Percentiles rank a stretch among this genome's conserved stretches.
phyloP scores from a whole-genome alignment of 53 echinoderm and acorn worm genomes.

The Arbacia lixula region DNA sequence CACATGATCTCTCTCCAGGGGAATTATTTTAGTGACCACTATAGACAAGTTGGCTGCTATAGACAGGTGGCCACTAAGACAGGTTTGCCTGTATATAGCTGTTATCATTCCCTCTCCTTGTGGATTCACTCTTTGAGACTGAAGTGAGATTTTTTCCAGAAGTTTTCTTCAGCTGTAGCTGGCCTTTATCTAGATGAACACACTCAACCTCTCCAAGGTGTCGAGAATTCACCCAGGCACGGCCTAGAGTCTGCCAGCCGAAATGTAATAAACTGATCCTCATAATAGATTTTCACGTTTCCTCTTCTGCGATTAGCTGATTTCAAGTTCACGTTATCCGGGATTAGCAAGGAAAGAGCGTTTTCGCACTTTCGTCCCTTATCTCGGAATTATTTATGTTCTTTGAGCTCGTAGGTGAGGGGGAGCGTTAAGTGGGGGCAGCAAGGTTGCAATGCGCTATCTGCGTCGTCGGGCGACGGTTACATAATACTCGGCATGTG shows the following conservation, averaged over 20 bases:
- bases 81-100: too few relatives aligned
- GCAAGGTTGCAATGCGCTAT: conserved; percentile 6
- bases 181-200: conserved; percentile 39
- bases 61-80: too few relatives aligned
- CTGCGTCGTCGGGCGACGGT: neutral
- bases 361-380: conserved; percentile 1
- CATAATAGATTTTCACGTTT: conserved; percentile 31
- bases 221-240: neutral
- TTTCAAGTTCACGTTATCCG: conserved; percentile 21
- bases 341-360: conserved; percentile 11
- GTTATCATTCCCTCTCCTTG: too few relatives aligned
- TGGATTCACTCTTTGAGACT: too few relatives aligned
- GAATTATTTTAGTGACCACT: too few relatives aligned
- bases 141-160: too few relatives aligned
- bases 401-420: neutral
- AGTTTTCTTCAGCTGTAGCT: too few relatives aligned
- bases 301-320: conserved; percentile 9
- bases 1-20: too few relatives aligned
- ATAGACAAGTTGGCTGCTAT: too few relatives aligned
- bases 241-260: conserved; percentile 16
- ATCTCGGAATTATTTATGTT: neutral
- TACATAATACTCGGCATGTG: conserved; percentile 36
- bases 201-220: conserved; percentile 17
- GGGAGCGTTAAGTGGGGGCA: neutral
- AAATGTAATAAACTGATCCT: conserved; percentile 50